These are phyloP conservation scores for Prietella phreatophila DNA, from an alignment of 2,113 vertebrate genomes.

Conservation along the genomic window DNA sequence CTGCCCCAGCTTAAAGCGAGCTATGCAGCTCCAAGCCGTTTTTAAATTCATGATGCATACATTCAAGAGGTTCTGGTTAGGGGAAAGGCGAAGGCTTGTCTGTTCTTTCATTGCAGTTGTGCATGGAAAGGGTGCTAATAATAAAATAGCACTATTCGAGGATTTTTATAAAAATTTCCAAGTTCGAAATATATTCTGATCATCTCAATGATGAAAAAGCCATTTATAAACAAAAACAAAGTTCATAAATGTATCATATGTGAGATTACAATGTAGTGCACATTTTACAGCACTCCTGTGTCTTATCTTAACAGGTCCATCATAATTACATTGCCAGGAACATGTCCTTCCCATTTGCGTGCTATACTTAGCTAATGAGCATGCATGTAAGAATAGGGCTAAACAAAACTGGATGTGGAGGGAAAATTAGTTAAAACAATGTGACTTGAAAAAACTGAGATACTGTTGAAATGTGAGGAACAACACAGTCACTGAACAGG, in stretches of 20 bases:
- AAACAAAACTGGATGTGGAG: neutral
- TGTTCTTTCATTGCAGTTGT: neutral
- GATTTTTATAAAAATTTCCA: neutral
- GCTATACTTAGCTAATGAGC: neutral
- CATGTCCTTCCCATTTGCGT: neutral
- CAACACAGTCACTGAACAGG: neutral
- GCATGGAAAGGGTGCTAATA: neutral
- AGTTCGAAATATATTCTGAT: neutral
- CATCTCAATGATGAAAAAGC: neutral
- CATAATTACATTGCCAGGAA: neutral
- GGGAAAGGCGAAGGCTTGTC: neutral
- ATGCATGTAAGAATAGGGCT: neutral
- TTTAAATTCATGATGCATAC: neutral
- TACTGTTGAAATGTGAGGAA: neutral
- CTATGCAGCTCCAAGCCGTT: neutral
- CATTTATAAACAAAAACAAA: neutral
- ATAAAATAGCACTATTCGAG: neutral
- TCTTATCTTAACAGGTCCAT: neutral
- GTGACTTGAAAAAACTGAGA: neutral
- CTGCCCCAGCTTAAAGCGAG: neutral
- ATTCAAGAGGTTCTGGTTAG: neutral
- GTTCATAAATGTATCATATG: neutral
- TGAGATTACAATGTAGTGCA: neutral
- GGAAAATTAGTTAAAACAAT: neutral
- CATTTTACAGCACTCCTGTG: neutral